phyloP scores from a whole-genome alignment of 2,797 vertebrate species.

The Morus bassanus region DNA sequence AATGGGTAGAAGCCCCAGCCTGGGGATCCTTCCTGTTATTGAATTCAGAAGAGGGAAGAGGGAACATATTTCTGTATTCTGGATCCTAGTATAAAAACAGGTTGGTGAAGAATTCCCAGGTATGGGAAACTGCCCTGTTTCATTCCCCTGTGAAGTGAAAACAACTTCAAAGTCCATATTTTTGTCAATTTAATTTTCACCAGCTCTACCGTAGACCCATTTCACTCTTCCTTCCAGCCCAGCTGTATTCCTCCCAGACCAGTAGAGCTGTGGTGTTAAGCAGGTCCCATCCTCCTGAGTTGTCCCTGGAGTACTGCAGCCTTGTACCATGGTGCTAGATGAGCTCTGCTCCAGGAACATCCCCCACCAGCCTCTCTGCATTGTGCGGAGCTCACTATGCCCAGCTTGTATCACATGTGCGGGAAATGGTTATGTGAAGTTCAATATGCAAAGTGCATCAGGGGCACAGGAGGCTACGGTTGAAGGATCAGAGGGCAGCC shows the following conservation, averaged over 20 bases:
- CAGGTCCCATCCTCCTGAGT: fast-evolving
- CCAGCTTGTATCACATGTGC: fast-evolving
- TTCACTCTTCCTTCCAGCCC: not conserved
- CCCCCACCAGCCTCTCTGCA: fast-evolving
- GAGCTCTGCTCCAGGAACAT: not conserved
- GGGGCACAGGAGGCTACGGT: not conserved
- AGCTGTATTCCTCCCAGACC: fast-evolving
- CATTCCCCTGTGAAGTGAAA: not conserved
- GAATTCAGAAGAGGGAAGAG: not conserved
- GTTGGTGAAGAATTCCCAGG: not conserved
- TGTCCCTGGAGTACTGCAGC: not conserved
- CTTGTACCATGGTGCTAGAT: fast-evolving
- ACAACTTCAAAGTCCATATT: not conserved
- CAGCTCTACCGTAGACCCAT: not conserved
- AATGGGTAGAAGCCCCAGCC: not conserved
- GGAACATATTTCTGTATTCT: not conserved
- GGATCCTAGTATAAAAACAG: not conserved
- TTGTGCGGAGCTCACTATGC: not conserved
- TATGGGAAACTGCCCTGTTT: not conserved
- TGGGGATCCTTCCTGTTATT: not conserved
- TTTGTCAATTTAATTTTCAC: not conserved
- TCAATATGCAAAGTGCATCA: not conserved
- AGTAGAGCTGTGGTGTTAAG: not conserved
- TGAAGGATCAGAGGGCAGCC: not conserved
- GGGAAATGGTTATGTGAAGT: fast-evolving